phyloP scores from a whole-genome alignment of 2,888 invertebrate species.

The Myathropa florea region DNA sequence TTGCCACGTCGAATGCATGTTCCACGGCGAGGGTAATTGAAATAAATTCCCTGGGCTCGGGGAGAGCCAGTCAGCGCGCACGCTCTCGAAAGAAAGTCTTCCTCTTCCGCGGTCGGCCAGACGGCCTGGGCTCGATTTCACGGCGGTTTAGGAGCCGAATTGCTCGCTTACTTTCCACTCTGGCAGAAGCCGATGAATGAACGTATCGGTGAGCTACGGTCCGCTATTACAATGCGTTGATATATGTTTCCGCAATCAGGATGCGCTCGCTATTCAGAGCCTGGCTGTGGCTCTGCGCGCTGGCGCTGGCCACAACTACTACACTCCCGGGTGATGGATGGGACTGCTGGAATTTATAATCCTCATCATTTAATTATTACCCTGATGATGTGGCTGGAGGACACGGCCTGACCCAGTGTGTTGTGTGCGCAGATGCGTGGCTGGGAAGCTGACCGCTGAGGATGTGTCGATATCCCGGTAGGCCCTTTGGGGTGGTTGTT shows the following conservation, averaged over 20 bases:
- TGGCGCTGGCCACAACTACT: background rate
- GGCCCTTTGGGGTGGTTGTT: slow-evolving; percentile 56
- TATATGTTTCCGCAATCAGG: slow-evolving; percentile 67
- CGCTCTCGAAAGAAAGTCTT: slow-evolving; percentile 49
- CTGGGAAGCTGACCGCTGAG: background rate
- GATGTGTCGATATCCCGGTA: slow-evolving; percentile 3
- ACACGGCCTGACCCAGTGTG: slow-evolving; percentile 61
- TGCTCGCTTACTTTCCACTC: slow-evolving; percentile 46
- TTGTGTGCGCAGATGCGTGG: slow-evolving; percentile 15
- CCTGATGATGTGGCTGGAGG: slow-evolving; percentile 55
- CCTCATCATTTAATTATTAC: slow-evolving; percentile 62
- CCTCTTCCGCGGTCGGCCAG: slow-evolving; percentile 25
- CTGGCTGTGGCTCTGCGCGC: background rate
- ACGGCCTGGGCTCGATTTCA: slow-evolving; percentile 47
- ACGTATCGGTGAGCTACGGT: slow-evolving; percentile 66
- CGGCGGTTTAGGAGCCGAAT: slow-evolving; percentile 63
- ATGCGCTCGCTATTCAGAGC: slow-evolving; percentile 41
- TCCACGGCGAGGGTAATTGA: slow-evolving; percentile 62
- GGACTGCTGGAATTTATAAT: slow-evolving; percentile 64
- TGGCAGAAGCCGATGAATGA: slow-evolving; percentile 53
- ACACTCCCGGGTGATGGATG: slow-evolving; percentile 47
- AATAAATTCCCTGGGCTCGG: slow-evolving; percentile 59
- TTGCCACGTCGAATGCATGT: slow-evolving; percentile 70
- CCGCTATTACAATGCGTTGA: slow-evolving; percentile 69
- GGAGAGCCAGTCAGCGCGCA: background rate